Evolutionary conservation across 23 tunicate species (phyloP).

Genomic region (Ciona savignyi): DNA sequence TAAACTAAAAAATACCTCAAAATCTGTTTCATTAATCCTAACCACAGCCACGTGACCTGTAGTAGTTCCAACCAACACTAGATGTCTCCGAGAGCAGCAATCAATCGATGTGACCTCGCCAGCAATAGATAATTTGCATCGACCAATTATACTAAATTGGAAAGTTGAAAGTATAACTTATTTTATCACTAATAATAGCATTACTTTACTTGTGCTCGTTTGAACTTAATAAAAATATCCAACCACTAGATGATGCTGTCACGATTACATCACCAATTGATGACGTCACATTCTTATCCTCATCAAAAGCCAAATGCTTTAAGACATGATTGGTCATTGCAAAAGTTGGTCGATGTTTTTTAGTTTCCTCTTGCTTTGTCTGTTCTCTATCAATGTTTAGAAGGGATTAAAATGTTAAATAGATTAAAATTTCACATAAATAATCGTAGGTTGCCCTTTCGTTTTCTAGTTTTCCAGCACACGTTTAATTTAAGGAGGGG

Average conservation of each 20-base stretch:
- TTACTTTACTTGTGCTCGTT: conserved; percentile 37
- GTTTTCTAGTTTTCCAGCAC: too few species aligned
- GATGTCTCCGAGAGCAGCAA: conserved; percentile 19
- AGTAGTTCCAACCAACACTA: conserved; percentile 39
- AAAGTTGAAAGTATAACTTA: background rate
- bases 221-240: conserved; percentile 30
- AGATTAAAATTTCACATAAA: too few species aligned
- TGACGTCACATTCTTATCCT: background rate
- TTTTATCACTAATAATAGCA: background rate
- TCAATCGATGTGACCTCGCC: conserved; percentile 53
- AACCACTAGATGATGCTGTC: conserved; percentile 35
- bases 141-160: conserved; percentile 27
- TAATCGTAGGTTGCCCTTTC: too few species aligned
- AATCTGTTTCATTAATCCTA: conserved; percentile 24
- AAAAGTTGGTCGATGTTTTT: conserved; percentile 9
- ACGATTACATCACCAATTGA: conserved; percentile 13
- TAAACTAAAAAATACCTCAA: conserved; percentile 27
- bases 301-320: conserved; percentile 3
- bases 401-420: too few species aligned
- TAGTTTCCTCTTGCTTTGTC: background rate
- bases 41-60: conserved; percentile 31
- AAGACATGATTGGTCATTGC: conserved; percentile 21
- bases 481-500: too few species aligned
- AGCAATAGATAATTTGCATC: conserved; percentile 17
- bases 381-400: too few species aligned